These are phyloP conservation scores for Physocephala rufipes DNA, from an alignment of 2,888 invertebrate species.

Conservation along the genomic window DNA sequence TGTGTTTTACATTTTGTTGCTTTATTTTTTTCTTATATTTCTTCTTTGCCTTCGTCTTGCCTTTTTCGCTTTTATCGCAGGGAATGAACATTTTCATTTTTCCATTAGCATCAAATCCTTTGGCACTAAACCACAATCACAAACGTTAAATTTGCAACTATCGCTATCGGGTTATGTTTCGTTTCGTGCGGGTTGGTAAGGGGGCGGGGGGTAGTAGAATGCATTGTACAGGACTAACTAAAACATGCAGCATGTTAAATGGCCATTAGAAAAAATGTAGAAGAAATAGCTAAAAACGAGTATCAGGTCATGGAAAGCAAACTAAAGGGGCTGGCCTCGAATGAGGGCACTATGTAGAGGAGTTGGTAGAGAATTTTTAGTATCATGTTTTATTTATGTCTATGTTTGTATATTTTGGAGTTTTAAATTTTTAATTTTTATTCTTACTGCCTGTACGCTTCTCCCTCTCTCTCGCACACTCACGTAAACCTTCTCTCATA, in stretches of 20 bases:
- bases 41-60: no score
- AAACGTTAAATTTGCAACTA: background rate
- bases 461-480: no score
- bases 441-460: background rate
- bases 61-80: no score
- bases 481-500: background rate
- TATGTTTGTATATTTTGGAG: background rate
- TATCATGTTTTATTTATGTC: background rate
- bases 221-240: background rate
- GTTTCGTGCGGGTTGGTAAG: no score
- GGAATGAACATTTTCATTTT: slow-evolving; percentile 22
- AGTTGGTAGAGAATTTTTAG: background rate
- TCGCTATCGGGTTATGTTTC: no score
- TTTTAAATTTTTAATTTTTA: background rate
- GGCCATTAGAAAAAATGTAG: background rate
- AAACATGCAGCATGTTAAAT: slow-evolving; percentile 10
- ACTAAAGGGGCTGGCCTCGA: no score
- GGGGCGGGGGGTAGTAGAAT: background rate
- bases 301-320: background rate
- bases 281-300: background rate
- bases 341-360: no score
- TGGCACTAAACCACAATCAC: background rate
- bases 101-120: slow-evolving; percentile 1
- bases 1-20: no score
- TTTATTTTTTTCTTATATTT: no score